Percentiles rank a stretch among this genome's conserved stretches.
These are phyloP conservation scores for Buteo buteo DNA, from an alignment of 2,113 vertebrate genomes.

Conservation along the genomic window DNA sequence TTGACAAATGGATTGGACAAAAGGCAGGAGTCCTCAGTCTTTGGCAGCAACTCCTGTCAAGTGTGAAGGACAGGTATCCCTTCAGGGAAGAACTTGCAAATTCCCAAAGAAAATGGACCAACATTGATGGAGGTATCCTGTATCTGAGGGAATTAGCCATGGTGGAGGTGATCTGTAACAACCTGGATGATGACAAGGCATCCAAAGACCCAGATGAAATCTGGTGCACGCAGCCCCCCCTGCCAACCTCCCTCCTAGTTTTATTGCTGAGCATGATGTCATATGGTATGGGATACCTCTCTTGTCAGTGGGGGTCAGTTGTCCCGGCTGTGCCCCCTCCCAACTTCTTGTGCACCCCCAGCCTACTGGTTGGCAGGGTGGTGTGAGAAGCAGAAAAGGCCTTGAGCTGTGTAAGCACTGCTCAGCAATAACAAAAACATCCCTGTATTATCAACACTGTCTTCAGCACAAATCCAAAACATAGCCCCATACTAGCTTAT, in stretches of 20 bases:
- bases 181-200: background rate
- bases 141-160: background rate
- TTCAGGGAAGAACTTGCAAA: background rate
- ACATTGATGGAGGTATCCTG: background rate
- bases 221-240: accelerated
- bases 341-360: background rate
- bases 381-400: background rate
- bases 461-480: background rate
- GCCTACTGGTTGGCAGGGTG: accelerated
- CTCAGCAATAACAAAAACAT: background rate
- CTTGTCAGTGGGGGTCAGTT: background rate
- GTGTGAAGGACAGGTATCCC: background rate
- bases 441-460: background rate
- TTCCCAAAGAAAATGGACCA: background rate
- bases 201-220: background rate
- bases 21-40: background rate
- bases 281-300: background rate
- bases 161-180: background rate
- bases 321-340: background rate
- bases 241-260: background rate
- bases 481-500: background rate
- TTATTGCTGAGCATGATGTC: background rate
- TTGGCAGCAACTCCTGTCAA: background rate
- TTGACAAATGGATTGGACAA: background rate
- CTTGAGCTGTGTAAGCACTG: background rate